These are phyloP conservation scores for Exaiptasia diaphana DNA, from an alignment of 64 coral and sea anemone species.

Conservation along the genomic window DNA sequence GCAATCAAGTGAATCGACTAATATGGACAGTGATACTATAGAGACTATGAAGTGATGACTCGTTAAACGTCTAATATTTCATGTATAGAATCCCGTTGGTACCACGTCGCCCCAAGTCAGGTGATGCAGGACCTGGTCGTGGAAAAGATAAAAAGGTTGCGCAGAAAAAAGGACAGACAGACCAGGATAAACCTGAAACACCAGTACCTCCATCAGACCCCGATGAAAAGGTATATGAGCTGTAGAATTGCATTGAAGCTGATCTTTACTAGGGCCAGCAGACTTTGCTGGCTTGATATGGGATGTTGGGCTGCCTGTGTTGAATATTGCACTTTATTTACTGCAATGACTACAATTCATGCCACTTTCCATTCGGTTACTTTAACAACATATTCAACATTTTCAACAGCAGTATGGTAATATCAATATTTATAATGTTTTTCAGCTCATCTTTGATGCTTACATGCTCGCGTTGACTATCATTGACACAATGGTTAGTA, in stretches of 20 bases:
- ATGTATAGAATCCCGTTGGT: slow-evolving; percentile 83
- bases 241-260: not conserved
- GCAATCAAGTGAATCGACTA: too few relatives aligned
- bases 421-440: slow-evolving; percentile 17
- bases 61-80: too few relatives aligned
- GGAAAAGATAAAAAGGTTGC: slow-evolving; percentile 87
- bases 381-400: too few relatives aligned
- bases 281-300: too few relatives aligned
- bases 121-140: slow-evolving; percentile 61
- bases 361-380: too few relatives aligned
- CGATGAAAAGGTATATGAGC: slow-evolving; percentile 87
- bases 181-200: slow-evolving; percentile 87
- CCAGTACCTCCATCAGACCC: slow-evolving; percentile 86
- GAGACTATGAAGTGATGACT: too few relatives aligned
- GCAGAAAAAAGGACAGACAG: slow-evolving; percentile 74
- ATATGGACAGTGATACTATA: too few relatives aligned
- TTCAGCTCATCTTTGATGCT: slow-evolving; percentile 92
- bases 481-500: slow-evolving; percentile 90
- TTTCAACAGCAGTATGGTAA: too few relatives aligned
- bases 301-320: too few relatives aligned
- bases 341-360: not conserved
- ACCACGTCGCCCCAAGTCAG: slow-evolving; percentile 94
- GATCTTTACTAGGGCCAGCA: not conserved
- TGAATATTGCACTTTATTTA: not conserved
- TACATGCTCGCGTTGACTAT: slow-evolving; percentile 73